Conservation (phyloP, 2,888 invertebrate species). For the Alviniconcha strummeri region DNA sequence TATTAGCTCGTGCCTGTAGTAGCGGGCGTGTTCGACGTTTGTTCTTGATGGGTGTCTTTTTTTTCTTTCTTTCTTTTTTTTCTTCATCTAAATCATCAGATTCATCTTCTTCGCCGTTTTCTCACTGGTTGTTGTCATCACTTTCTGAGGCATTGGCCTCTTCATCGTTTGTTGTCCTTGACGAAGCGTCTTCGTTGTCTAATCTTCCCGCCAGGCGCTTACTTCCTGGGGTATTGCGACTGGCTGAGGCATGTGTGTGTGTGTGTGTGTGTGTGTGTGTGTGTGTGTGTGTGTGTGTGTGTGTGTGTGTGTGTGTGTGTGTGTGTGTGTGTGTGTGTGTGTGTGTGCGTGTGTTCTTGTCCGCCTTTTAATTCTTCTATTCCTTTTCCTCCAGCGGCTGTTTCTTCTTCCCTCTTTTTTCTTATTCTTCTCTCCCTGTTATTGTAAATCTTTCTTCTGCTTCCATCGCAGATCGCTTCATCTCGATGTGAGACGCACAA, state of each 20-base stretch:
- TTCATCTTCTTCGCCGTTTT: too few species aligned
- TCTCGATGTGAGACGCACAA: too few species aligned
- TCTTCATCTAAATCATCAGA: too few species aligned
- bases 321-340: background rate
- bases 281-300: background rate
- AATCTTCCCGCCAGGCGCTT: too few species aligned
- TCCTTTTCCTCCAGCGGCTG: background rate
- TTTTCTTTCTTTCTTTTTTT: too few species aligned
- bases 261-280: background rate
- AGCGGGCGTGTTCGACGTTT: too few species aligned
- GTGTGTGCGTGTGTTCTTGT: background rate
- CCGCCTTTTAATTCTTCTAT: too few species aligned
- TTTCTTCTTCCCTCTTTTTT: constrained; percentile 17
- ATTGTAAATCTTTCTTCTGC: too few species aligned
- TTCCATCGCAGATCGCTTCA: too few species aligned
- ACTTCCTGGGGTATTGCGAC: too few species aligned
- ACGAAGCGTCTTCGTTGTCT: background rate
- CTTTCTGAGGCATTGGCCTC: background rate
- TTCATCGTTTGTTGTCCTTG: background rate
- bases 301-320: background rate
- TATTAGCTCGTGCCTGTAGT: too few species aligned
- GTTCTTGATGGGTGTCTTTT: too few species aligned
- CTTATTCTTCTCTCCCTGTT: background rate
- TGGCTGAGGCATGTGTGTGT: background rate
- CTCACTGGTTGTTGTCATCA: background rate